These are phyloP conservation scores for Hippocampus comes DNA, from an alignment of 2,113 vertebrate genomes.

Conservation along the genomic window DNA sequence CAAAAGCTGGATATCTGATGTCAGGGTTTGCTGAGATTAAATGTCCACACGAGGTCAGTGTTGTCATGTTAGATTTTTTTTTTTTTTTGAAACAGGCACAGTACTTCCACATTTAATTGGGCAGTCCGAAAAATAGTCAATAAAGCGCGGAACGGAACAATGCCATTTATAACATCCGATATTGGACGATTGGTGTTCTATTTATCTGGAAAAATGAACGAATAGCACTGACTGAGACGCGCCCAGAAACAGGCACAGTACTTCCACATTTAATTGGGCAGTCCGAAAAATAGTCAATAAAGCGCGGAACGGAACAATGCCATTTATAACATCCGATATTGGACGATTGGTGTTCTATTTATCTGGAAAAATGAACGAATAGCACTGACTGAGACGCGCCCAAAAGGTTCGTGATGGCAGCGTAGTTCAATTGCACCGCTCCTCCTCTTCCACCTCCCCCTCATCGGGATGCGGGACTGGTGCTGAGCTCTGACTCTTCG, in stretches of 20 bases:
- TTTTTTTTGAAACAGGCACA: background rate
- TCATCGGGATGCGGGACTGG: slow-evolving; percentile 46
- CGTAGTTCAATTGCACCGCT: background rate
- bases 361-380: background rate
- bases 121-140: background rate
- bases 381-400: background rate
- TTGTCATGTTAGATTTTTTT: background rate
- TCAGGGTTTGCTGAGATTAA: background rate
- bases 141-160: background rate
- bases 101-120: background rate
- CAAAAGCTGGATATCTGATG: background rate
- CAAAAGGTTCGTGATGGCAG: background rate
- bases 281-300: background rate
- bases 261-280: background rate
- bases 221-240: background rate
- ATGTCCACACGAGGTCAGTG: slow-evolving; percentile 3
- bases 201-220: background rate
- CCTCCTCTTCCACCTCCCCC: slow-evolving; percentile 4
- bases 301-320: background rate
- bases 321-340: background rate
- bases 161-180: background rate
- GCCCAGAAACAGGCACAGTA: background rate
- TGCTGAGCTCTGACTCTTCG: slow-evolving; percentile 44
- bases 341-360: background rate
- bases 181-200: background rate